phyloP scores from a whole-genome alignment of 2,113 vertebrate genomes.

The Carassius auratus region DNA sequence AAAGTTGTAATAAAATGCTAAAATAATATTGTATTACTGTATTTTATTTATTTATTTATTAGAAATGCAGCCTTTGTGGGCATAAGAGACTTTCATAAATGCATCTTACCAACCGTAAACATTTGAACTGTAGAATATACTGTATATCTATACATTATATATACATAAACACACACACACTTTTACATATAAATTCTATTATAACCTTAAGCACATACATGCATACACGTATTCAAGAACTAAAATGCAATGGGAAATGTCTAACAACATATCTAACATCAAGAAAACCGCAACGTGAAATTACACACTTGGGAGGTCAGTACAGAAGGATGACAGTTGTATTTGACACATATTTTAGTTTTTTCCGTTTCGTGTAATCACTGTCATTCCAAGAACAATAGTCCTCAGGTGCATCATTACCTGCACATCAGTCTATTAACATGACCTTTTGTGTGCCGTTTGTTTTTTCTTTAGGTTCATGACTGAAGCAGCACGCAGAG shows the following conservation, averaged over 20 bases:
- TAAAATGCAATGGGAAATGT: background rate
- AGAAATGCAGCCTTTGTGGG: background rate
- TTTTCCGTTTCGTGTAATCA: background rate
- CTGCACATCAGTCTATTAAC: background rate
- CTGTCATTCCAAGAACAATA: background rate
- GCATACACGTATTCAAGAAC: background rate
- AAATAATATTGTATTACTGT: background rate
- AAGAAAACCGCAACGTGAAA: too few species aligned
- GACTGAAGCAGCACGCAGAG: conserved; percentile 96
- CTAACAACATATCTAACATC: background rate
- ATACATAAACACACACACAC: background rate
- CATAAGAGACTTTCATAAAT: background rate
- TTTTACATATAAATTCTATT: background rate
- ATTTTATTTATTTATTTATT: background rate
- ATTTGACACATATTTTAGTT: background rate
- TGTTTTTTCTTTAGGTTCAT: conserved; percentile 82
- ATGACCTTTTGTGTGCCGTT: background rate
- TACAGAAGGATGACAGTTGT: background rate
- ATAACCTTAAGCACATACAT: background rate
- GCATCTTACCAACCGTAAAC: background rate
- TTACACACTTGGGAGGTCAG: background rate
- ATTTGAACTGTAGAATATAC: background rate
- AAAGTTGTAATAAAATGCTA: background rate
- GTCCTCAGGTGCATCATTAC: background rate
- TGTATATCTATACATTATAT: too few species aligned